Percentiles rank a stretch among this genome's conserved stretches.
These are phyloP conservation scores for Muscidifurax raptorellus DNA, from an alignment of 1,140 invertebrate genomes.

Conservation along the genomic window DNA sequence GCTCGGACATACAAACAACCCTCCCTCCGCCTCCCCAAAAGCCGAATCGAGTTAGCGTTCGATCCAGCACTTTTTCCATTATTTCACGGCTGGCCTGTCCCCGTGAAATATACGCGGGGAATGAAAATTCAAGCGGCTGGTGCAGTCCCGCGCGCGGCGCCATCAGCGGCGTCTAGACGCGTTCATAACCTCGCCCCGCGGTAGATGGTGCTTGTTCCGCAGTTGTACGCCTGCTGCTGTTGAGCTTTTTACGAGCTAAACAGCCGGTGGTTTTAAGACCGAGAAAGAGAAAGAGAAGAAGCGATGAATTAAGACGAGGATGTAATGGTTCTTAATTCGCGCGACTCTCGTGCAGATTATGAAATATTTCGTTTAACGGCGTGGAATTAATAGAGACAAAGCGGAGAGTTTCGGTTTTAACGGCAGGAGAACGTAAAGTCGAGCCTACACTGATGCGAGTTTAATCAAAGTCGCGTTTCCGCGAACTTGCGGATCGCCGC, in stretches of 20 bases:
- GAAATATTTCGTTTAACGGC: neutral
- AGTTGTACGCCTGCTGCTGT: neutral
- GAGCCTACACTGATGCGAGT: too few species aligned
- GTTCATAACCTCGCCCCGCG: conserved; percentile 16
- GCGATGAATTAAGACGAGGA: too few species aligned
- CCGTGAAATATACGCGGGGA: neutral
- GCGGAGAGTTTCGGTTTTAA: too few species aligned
- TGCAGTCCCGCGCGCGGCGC: conserved; percentile 18
- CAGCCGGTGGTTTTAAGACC: neutral
- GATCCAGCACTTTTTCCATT: neutral
- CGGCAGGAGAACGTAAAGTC: too few species aligned
- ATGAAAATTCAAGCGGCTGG: neutral
- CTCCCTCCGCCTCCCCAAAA: too few species aligned
- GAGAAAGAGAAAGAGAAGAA: too few species aligned
- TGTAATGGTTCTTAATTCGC: neutral
- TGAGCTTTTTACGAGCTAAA: conserved; percentile 6
- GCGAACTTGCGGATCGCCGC: too few species aligned
- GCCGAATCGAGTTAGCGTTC: neutral
- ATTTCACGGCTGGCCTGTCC: neutral
- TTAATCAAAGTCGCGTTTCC: too few species aligned
- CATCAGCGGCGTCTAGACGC: conserved; percentile 19
- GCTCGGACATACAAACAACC: neutral
- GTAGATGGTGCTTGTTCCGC: neutral
- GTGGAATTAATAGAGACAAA: neutral
- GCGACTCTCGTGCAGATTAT: too few species aligned